phyloP scores from a whole-genome alignment of 1,140 invertebrate species.

The Drosophila pseudoobscura region DNA sequence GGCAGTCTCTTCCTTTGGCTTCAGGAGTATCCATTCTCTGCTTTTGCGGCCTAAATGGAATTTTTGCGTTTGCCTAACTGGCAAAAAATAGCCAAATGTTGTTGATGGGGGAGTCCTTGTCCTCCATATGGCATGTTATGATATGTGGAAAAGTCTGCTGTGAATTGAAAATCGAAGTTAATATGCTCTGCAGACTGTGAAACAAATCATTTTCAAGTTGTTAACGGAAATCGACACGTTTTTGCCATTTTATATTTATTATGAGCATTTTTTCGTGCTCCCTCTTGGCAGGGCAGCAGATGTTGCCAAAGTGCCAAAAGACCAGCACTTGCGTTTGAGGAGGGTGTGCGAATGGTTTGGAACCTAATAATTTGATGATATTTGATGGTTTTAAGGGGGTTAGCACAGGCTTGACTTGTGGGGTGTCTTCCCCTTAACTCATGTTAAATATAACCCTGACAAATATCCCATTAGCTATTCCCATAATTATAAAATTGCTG shows the following conservation, averaged over 20 bases:
- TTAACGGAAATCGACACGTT: conserved; percentile 81
- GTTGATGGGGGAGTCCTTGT: conserved; percentile 4
- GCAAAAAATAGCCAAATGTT: conserved; percentile 66
- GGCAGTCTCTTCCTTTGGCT: conserved; percentile 18
- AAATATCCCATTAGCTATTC: too few species aligned
- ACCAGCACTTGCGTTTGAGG: background rate
- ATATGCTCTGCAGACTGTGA: conserved; percentile 79
- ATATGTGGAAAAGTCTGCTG: conserved; percentile 52
- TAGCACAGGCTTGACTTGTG: background rate
- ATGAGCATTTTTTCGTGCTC: conserved; percentile 55
- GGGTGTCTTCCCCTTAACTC: background rate
- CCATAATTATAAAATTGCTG: too few species aligned
- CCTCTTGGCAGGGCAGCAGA: conserved; percentile 30
- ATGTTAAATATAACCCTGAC: too few species aligned
- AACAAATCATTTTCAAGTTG: conserved; percentile 82
- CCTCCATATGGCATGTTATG: conserved; percentile 30
- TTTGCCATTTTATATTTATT: conserved; percentile 82
- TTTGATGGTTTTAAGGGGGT: conserved; percentile 37
- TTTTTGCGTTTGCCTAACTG: conserved; percentile 64
- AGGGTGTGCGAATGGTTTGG: conserved; percentile 26
- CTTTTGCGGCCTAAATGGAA: conserved; percentile 75
- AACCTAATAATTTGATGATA: conserved; percentile 70
- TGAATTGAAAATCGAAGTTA: conserved; percentile 81
- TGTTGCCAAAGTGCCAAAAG: conserved; percentile 60
- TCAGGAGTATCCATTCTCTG: conserved; percentile 14